Evolutionary conservation across 2,888 invertebrate species (phyloP).

Genomic region (Eupsilia transversa): DNA sequence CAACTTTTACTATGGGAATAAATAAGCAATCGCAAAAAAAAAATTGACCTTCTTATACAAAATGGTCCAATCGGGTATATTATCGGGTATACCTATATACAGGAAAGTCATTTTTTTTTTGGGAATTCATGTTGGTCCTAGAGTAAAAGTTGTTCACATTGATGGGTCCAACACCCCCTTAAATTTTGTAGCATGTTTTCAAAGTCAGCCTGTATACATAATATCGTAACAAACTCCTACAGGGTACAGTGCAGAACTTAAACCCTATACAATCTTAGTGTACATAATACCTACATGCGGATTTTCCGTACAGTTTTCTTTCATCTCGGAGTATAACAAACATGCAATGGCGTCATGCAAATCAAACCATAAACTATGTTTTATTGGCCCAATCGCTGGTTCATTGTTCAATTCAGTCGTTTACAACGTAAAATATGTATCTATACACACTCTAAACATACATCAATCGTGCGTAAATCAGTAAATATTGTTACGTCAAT

Average conservation of each 20-base stretch:
- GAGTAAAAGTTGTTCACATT: too few species aligned
- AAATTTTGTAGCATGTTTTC: too few species aligned
- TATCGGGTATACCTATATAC: too few species aligned
- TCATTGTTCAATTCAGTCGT: conserved; percentile 63
- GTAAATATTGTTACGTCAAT: conserved; percentile 57
- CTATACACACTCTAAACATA: conserved; percentile 56
- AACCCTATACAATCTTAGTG: not conserved
- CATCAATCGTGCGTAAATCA: conserved; percentile 53
- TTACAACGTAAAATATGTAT: conserved; percentile 61
- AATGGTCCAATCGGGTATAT: too few species aligned
- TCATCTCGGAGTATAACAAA: conserved; percentile 40
- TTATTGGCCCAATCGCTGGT: conserved; percentile 57
- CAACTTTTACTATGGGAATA: too few species aligned
- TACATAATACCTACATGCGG: not conserved
- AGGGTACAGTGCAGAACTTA: not conserved
- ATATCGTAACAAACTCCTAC: not conserved
- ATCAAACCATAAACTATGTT: conserved; percentile 60
- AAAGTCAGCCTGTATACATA: too few species aligned
- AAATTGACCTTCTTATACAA: too few species aligned
- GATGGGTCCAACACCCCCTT: too few species aligned
- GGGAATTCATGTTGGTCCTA: too few species aligned
- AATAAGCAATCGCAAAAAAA: too few species aligned
- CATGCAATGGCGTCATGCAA: conserved; percentile 53
- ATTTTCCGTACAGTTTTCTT: conserved; percentile 45
- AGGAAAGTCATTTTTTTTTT: too few species aligned